Conservation (phyloP, 2,113 vertebrate genomes). For the Corydoras sp. region DNA sequence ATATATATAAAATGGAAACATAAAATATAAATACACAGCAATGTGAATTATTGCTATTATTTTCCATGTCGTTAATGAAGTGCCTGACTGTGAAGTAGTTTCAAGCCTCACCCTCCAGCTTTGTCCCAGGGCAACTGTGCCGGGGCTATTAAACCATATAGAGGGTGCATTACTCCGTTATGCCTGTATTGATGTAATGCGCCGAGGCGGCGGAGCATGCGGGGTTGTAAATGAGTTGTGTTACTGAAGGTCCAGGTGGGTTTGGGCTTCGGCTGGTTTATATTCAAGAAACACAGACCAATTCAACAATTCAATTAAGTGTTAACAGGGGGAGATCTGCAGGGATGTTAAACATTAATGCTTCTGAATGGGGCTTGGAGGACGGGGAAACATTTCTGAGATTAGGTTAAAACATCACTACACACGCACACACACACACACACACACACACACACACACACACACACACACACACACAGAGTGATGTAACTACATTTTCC, state of each 20-base stretch:
- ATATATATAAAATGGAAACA: too few relatives aligned
- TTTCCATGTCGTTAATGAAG: neutral
- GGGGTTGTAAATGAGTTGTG: neutral
- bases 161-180: constrained; percentile 6
- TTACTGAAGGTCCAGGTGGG: constrained; percentile 8
- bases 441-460: neutral
- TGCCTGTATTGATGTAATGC: constrained; percentile 3
- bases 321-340: constrained; percentile 42
- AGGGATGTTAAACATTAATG: constrained; percentile 46
- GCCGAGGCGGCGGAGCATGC: neutral
- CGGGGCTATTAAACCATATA: too few relatives aligned
- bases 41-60: neutral
- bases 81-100: too few relatives aligned
- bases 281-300: constrained; percentile 41
- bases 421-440: constrained; percentile 17
- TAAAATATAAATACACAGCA: too few relatives aligned
- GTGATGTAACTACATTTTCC: too few relatives aligned
- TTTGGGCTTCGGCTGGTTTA: constrained; percentile 33
- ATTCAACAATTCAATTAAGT: constrained; percentile 46
- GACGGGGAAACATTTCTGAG: constrained; percentile 35
- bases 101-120: too few relatives aligned
- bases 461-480: neutral
- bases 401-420: constrained; percentile 44
- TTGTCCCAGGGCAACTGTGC: too few relatives aligned
- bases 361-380: constrained; percentile 32